phyloP scores from a whole-genome alignment of 2,113 vertebrate species.

The Eolophus roseicapilla region DNA sequence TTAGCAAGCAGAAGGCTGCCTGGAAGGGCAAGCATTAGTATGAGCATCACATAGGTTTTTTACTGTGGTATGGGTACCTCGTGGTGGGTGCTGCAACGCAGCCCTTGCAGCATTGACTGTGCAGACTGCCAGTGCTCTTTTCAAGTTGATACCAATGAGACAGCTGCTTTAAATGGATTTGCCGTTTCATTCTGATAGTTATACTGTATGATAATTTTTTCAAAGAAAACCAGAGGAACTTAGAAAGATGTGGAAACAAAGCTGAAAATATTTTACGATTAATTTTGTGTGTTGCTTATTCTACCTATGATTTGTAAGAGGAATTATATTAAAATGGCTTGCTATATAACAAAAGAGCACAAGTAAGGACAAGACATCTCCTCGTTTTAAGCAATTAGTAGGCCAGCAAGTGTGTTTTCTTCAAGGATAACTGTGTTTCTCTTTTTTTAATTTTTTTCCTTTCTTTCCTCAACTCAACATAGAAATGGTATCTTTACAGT shows the following conservation, averaged over 20 bases:
- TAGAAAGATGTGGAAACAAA: background rate
- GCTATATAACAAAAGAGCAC: background rate
- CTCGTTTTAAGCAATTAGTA: background rate
- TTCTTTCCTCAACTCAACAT: background rate
- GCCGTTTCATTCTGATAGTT: background rate
- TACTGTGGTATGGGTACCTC: background rate
- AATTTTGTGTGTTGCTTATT: background rate
- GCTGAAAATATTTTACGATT: background rate
- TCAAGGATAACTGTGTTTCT: background rate
- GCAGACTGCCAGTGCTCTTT: background rate
- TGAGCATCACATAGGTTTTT: background rate
- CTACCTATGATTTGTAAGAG: background rate
- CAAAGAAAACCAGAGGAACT: background rate
- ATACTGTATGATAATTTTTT: background rate
- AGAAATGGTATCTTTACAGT: background rate
- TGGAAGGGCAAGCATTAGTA: background rate
- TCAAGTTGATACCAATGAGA: background rate
- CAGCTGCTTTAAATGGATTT: background rate
- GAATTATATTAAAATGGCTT: background rate
- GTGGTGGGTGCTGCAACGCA: background rate
- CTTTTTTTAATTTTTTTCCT: no score
- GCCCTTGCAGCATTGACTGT: background rate
- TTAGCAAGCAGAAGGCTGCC: background rate
- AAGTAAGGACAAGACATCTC: background rate
- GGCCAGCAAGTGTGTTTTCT: background rate